These are phyloP conservation scores for Tychaedon coryphoeus DNA, from an alignment of 2,113 vertebrate species.

Conservation along the genomic window DNA sequence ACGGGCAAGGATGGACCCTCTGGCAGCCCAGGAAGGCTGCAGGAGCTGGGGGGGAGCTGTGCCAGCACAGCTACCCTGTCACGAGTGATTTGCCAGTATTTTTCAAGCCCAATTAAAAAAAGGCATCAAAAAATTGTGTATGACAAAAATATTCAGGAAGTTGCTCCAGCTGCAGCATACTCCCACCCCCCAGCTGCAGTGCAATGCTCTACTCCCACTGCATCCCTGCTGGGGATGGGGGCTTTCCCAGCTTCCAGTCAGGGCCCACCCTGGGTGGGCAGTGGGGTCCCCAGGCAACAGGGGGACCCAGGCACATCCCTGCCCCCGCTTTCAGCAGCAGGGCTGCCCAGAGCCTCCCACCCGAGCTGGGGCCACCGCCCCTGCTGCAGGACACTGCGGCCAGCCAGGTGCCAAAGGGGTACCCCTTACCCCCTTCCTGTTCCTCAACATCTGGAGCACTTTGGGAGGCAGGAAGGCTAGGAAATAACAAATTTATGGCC, in stretches of 20 bases:
- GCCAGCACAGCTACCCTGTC: background rate
- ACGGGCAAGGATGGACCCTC: background rate
- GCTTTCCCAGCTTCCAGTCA: background rate
- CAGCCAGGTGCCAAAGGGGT: rapidly evolving
- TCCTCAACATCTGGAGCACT: background rate
- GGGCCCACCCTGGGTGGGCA: background rate
- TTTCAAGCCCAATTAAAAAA: background rate
- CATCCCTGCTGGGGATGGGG: rapidly evolving
- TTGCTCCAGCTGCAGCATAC: background rate
- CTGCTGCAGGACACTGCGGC: background rate
- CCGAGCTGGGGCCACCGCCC: background rate
- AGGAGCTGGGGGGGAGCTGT: background rate
- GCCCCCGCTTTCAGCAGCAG: rapidly evolving
- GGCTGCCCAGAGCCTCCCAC: background rate
- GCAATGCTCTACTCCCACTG: background rate
- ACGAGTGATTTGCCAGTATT: rapidly evolving
- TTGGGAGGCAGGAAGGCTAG: background rate
- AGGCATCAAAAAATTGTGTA: background rate
- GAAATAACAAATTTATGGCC: background rate
- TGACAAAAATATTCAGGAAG: background rate
- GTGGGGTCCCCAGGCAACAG: background rate
- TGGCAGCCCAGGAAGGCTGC: background rate
- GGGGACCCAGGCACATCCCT: background rate
- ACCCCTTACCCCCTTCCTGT: background rate
- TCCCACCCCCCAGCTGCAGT: background rate